Conservation (phyloP, 2,113 vertebrate species). For the Accipiter virgatus region DNA sequence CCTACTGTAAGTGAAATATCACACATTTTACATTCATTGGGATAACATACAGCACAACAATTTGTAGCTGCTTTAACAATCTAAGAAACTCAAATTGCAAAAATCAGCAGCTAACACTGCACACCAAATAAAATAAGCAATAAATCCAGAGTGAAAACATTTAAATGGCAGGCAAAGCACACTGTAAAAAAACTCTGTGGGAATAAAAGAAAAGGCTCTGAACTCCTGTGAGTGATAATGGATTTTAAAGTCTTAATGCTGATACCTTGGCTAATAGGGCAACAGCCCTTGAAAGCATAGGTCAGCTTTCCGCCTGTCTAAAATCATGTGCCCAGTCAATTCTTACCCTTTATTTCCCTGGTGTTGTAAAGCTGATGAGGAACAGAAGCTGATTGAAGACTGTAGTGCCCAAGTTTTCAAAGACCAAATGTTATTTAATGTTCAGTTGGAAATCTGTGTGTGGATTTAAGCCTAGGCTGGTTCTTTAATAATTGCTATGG, state of each 20-base stretch:
- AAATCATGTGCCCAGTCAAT: background rate
- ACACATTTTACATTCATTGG: background rate
- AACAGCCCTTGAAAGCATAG: background rate
- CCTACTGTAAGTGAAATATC: background rate
- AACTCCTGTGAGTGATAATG: background rate
- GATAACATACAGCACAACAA: background rate
- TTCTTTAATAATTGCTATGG: background rate
- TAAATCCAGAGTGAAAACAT: background rate
- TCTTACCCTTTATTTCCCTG: background rate
- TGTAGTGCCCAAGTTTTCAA: background rate
- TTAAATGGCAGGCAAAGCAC: constrained; percentile 1
- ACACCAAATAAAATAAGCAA: background rate
- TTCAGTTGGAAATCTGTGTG: constrained; percentile 7
- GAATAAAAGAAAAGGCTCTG: background rate
- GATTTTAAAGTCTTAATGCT: background rate
- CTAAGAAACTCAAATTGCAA: background rate
- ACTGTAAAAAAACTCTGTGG: background rate
- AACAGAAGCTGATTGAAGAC: background rate
- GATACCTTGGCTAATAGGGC: background rate
- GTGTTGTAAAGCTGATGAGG: background rate
- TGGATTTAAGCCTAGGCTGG: background rate
- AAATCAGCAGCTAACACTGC: background rate
- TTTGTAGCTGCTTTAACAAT: background rate
- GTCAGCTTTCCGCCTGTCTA: background rate
- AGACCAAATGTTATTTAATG: constrained; percentile 5